Evolutionary conservation across 2,797 vertebrate species (phyloP).

Genomic region (Mus minutoides): DNA sequence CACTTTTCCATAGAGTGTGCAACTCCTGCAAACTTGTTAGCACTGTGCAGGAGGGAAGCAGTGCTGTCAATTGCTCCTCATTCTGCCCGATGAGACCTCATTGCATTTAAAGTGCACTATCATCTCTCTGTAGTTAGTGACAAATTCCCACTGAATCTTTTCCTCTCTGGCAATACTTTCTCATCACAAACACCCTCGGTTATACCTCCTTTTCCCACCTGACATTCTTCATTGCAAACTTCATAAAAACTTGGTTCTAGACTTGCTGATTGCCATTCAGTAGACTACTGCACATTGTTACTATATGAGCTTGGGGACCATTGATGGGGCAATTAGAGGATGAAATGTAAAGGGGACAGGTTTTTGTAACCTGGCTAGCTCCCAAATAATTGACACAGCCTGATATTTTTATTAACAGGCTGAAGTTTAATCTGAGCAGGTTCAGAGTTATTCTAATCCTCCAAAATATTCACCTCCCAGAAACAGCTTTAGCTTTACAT

Average conservation of each 20-base stretch:
- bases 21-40: conserved; percentile 51
- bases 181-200: conserved; percentile 18
- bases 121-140: background rate
- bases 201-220: background rate
- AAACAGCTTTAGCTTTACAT: background rate
- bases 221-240: background rate
- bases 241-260: background rate
- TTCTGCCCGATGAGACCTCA: conserved; percentile 1
- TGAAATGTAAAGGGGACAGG: background rate
- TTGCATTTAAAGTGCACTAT: background rate
- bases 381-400: background rate
- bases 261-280: background rate
- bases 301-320: background rate
- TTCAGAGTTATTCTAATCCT: background rate
- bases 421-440: background rate
- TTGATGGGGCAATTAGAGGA: background rate
- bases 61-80: background rate
- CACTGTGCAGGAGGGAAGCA: conserved; percentile 45
- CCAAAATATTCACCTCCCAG: background rate
- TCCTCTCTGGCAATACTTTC: background rate
- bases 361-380: background rate
- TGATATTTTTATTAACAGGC: background rate
- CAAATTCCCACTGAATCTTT: background rate
- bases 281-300: background rate
- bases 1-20: conserved; percentile 64